Evolutionary conservation across 2,113 vertebrate species (phyloP).

Genomic region (Camarhynchus parvulus): DNA sequence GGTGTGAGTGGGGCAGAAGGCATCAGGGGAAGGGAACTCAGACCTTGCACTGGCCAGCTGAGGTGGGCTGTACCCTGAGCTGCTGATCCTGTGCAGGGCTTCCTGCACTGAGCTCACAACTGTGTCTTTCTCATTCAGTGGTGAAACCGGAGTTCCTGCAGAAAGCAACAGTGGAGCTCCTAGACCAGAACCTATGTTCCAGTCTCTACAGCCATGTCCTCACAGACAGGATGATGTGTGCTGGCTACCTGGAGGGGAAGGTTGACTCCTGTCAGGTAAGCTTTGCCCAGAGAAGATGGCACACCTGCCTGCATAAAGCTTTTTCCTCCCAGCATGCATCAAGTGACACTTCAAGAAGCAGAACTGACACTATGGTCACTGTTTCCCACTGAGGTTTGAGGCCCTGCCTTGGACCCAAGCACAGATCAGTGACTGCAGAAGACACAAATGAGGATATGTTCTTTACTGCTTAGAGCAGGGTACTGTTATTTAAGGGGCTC

Average conservation of each 20-base stretch:
- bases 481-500: not conserved
- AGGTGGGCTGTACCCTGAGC: not conserved
- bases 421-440: not conserved
- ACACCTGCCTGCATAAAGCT: fast-evolving
- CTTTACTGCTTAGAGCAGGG: not conserved
- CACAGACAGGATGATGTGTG: constrained; percentile 91
- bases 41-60: not conserved
- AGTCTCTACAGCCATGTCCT: constrained; percentile 82
- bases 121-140: not conserved
- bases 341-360: not conserved
- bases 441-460: not conserved
- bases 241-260: constrained; percentile 92
- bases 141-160: constrained; percentile 85
- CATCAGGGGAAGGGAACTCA: fast-evolving
- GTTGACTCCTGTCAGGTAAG: constrained; percentile 95
- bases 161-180: constrained; percentile 91
- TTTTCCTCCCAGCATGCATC: not conserved
- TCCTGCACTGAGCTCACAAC: not conserved
- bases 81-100: not conserved
- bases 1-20: not conserved
- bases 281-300: not conserved
- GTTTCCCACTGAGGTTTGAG: not conserved
- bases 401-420: not conserved
- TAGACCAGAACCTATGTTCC: constrained; percentile 86
- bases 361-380: not conserved